phyloP scores from a whole-genome alignment of 2,888 invertebrate genomes.

The Tachina lurida region DNA sequence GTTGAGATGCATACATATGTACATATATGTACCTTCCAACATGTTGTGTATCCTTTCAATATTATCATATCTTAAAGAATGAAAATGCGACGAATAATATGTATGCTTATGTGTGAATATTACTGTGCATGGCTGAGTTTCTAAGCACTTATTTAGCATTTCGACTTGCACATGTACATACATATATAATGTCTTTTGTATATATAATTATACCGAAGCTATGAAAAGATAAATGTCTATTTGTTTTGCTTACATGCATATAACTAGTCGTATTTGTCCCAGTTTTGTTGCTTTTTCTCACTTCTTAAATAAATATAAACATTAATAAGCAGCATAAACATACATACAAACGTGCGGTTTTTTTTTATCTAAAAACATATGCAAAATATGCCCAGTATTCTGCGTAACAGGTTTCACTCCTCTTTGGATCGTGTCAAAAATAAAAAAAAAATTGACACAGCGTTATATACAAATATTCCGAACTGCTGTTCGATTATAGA shows the following conservation, averaged over 20 bases:
- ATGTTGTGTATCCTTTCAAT: conserved; percentile 23
- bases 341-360: background rate
- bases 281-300: conserved; percentile 70
- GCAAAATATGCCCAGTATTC: background rate
- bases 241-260: background rate
- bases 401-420: background rate
- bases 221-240: background rate
- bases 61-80: conserved; percentile 33
- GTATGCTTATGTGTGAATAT: conserved; percentile 2
- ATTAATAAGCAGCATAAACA: conserved; percentile 44
- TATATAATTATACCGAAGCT: conserved; percentile 3
- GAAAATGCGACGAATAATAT: conserved; percentile 11
- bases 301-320: conserved; percentile 61
- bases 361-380: background rate
- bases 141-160: conserved; percentile 26
- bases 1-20: background rate
- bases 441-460: background rate
- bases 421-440: background rate
- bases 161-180: background rate
- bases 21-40: background rate
- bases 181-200: background rate
- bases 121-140: conserved; percentile 36
- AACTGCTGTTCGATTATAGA: too few species aligned
- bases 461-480: too few species aligned
- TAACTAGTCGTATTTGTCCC: conserved; percentile 47